Base-by-base conservation (phyloP, 2,888 invertebrate genomes). In the Protonemura montana region DNA sequence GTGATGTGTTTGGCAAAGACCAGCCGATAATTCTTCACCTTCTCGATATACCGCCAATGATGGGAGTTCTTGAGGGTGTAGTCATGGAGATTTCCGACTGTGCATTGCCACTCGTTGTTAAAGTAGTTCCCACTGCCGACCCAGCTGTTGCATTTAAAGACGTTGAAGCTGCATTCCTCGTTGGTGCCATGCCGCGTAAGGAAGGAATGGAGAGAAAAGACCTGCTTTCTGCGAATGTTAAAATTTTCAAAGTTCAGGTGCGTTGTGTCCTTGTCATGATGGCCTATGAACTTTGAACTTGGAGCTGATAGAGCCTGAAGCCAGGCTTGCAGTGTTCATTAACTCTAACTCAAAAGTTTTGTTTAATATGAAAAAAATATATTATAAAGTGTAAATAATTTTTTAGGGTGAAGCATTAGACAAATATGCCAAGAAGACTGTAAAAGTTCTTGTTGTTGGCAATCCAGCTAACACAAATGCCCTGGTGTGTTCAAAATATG, bases 381-480 rank as follows among this genome's bases (percentile, higher is more conserved):
- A 35, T 35, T n/a, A 35, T 10, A 35, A 3, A 35, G 3, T 35
- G 3, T 3, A 6, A 35, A 35, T 35, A 35, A 88, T 88, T 83
- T 89, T 89, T 81, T 88, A 91, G 93, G 99, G 99, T 21, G 95
- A 97, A 90, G 98, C 99, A 5, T 91, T 99, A 76, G 96, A 99
- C 90, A 95, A 97, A 91, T 94, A 94, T 91, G 97, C 99, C 42
- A 97, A 96, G 89, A 98, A 98, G 90, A 95, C 95, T 91, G 97
- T 98, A 80, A 99, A 98, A 93, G 97, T 96, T 87, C 93, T 99
- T 81, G 99, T 99, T 76, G 99, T 99, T 89, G 99, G 99, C 78
- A 99, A 99, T 92, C 99, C 99, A 85, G 99, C 99, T 26, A 99
- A 99, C 91, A 99, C 99, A 2, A 99, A 99, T 92, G 99, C 99